phyloP scores from a whole-genome alignment of 2,888 invertebrate species.

The Callinectes sapidus region DNA sequence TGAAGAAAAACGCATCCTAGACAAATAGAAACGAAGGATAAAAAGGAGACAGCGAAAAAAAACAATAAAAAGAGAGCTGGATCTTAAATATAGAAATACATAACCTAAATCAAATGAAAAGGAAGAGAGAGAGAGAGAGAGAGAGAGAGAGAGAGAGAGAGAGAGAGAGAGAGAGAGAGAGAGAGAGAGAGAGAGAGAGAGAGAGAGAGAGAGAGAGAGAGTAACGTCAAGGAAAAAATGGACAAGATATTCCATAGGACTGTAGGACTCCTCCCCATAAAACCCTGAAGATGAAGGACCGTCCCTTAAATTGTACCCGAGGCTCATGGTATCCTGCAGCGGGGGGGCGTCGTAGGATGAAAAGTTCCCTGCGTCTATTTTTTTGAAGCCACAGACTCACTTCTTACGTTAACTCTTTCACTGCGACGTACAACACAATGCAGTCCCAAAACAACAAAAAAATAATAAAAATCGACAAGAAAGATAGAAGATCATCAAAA shows the following conservation, averaged over 20 bases:
- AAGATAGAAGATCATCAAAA: too few species aligned
- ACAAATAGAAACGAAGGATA: neutral
- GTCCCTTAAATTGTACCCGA: neutral
- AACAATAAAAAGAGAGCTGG: neutral
- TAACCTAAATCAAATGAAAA: neutral
- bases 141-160: neutral
- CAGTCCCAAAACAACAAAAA: too few species aligned
- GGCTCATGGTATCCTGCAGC: slow-evolving; percentile 7
- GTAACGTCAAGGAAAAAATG: neutral
- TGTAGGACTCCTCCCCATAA: neutral
- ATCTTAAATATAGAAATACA: neutral
- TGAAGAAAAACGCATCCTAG: neutral
- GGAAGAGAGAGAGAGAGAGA: slow-evolving; percentile 5
- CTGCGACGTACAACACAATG: too few species aligned
- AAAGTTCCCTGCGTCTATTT: neutral
- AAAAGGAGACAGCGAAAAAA: neutral
- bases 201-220: neutral
- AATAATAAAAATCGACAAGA: too few species aligned
- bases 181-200: neutral
- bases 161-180: neutral
- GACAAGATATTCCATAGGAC: neutral
- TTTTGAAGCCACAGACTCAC: neutral
- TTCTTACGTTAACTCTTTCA: too few species aligned
- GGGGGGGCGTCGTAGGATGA: neutral
- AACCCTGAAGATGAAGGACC: neutral